Conservation (phyloP, 2,797 vertebrate genomes). For the Tokudaia tokunoshimensis region DNA sequence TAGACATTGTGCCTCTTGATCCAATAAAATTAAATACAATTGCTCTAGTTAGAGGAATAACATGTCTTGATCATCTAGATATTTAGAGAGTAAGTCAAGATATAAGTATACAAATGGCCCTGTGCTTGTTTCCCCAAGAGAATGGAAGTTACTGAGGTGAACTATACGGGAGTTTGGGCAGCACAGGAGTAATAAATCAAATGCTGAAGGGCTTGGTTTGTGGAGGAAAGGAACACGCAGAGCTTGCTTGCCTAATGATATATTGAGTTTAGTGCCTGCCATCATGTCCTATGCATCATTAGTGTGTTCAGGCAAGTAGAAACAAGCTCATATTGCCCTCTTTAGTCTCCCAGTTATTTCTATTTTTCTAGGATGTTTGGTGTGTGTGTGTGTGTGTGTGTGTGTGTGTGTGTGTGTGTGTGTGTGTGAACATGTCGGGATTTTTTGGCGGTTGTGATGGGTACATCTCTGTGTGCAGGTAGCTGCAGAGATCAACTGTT, state of each 20-base stretch:
- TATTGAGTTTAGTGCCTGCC: background rate
- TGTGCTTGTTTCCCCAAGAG: background rate
- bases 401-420: background rate
- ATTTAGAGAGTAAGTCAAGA: constrained; percentile 52
- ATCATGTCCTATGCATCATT: background rate
- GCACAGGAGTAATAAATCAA: background rate
- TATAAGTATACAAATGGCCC: background rate
- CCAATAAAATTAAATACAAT: constrained; percentile 35
- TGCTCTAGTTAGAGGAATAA: constrained; percentile 18
- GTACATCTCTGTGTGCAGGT: background rate
- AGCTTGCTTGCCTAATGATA: background rate
- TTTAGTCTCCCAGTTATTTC: background rate
- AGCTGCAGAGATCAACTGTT: background rate
- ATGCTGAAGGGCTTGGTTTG: background rate
- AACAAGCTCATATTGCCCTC: background rate
- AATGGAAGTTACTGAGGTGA: background rate
- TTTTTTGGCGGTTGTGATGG: background rate
- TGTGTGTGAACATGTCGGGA: background rate
- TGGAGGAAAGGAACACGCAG: background rate
- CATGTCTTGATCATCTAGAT: constrained; percentile 1
- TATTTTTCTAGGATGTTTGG: background rate
- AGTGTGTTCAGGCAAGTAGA: background rate
- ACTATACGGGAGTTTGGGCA: background rate
- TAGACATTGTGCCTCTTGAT: background rate
- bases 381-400: background rate